Percentiles rank a stretch among this genome's conserved stretches.
Evolutionary conservation across 1,140 invertebrate species (phyloP).

Genomic region (Harpegnathos saltator): DNA sequence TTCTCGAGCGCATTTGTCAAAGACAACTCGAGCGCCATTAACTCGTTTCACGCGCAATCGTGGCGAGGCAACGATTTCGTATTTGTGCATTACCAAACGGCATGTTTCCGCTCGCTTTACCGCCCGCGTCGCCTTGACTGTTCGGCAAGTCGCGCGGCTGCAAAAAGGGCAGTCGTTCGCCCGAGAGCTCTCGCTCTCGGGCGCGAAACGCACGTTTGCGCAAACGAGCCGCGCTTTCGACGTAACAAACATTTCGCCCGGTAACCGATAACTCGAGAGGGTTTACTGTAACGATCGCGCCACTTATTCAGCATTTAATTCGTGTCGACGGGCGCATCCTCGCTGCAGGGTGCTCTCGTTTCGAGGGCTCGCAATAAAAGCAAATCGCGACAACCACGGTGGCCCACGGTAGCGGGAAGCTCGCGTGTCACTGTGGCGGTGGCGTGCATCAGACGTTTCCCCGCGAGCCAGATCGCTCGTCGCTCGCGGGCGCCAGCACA

Average conservation of each 20-base stretch:
- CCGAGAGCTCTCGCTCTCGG: no score
- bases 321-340: background rate
- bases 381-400: constrained; percentile 24
- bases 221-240: background rate
- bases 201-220: background rate
- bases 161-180: no score
- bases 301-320: constrained; percentile 22
- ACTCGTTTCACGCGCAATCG: background rate
- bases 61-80: background rate
- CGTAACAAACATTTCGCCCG: constrained; percentile 2
- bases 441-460: background rate
- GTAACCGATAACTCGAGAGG: background rate
- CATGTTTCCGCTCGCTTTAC: no score
- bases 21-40: background rate
- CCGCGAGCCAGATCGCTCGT: background rate
- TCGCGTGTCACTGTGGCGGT: background rate
- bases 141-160: background rate
- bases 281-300: constrained; percentile 1
- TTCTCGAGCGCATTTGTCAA: constrained; percentile 13
- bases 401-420: no score
- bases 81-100: no score
- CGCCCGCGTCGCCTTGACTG: no score
- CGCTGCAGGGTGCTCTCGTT: background rate
- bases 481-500: background rate
- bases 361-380: constrained; percentile 9